These are phyloP conservation scores for Crossaster papposus DNA, from an alignment of 53 echinoderm and acorn worm species.

Conservation along the genomic window DNA sequence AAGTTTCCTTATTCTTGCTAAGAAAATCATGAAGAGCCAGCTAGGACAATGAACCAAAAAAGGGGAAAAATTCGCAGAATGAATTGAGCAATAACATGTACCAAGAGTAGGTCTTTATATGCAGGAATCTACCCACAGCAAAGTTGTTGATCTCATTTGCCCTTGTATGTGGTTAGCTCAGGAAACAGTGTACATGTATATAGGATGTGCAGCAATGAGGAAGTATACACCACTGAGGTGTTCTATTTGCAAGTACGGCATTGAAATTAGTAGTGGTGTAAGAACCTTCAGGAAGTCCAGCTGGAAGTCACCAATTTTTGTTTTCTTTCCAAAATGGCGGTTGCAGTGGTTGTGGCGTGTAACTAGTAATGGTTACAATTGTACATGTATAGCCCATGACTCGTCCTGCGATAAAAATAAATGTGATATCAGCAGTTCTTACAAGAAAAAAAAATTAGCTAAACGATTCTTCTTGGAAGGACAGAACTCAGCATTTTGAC, in stretches of 20 bases:
- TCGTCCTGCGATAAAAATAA: too few relatives aligned
- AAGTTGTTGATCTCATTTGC: background rate
- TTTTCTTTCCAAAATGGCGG: background rate
- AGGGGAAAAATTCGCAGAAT: background rate
- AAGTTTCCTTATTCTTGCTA: background rate
- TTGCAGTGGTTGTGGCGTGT: background rate
- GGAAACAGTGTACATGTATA: background rate
- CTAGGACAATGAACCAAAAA: background rate
- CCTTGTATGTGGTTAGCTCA: background rate
- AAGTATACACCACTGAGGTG: background rate
- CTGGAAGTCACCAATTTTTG: background rate
- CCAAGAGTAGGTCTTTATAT: too few relatives aligned
- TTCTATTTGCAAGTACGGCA: background rate
- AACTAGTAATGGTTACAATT: background rate
- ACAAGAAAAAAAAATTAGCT: too few relatives aligned
- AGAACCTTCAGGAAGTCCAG: background rate
- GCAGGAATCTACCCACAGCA: background rate
- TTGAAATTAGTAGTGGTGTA: background rate
- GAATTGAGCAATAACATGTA: background rate
- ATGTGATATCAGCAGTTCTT: too few relatives aligned
- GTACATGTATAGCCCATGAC: too few relatives aligned
- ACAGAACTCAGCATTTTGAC: too few relatives aligned
- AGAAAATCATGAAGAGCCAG: background rate
- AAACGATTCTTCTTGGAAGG: too few relatives aligned
- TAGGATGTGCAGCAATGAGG: background rate